Evolutionary conservation across 2,888 invertebrate genomes (phyloP).

Genomic region (Muschampia plurimacula): DNA sequence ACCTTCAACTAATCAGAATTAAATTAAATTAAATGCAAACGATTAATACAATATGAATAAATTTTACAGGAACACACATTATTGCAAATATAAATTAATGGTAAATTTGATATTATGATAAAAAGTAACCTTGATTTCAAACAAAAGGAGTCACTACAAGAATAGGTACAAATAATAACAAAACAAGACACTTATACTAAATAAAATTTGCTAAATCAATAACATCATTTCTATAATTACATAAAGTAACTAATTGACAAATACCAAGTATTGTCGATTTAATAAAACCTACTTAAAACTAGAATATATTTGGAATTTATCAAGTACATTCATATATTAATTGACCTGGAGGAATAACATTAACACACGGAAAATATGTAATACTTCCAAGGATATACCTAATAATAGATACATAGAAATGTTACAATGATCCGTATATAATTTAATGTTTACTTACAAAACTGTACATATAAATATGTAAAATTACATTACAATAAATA

Average conservation of each 20-base stretch:
- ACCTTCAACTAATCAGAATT: conserved; percentile 1
- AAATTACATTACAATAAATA: conserved; percentile 17
- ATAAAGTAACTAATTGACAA: conserved; percentile 6
- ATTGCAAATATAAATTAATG: neutral
- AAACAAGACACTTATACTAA: conserved; percentile 1
- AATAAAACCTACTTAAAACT: conserved; percentile 22
- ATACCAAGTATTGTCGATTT: conserved; percentile 28
- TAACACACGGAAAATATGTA: neutral
- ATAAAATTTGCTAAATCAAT: conserved; percentile 23
- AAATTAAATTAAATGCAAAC: conserved; percentile 27
- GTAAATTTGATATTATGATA: neutral
- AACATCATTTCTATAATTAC: conserved; percentile 11
- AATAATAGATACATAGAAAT: conserved; percentile 6
- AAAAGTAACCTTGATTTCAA: neutral
- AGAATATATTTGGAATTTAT: conserved; percentile 33
- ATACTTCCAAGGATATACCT: neutral
- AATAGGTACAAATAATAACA: conserved; percentile 11
- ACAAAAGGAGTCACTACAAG: neutral
- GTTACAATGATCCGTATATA: neutral
- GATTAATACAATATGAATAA: conserved; percentile 9
- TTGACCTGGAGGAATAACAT: conserved; percentile 9
- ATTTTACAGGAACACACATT: conserved; percentile 16
- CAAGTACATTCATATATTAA: conserved; percentile 23
- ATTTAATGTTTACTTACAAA: conserved; percentile 11
- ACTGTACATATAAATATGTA: conserved; percentile 14